Conservation (phyloP, 2,888 invertebrate species). For the Chaitophorus viminalis region DNA sequence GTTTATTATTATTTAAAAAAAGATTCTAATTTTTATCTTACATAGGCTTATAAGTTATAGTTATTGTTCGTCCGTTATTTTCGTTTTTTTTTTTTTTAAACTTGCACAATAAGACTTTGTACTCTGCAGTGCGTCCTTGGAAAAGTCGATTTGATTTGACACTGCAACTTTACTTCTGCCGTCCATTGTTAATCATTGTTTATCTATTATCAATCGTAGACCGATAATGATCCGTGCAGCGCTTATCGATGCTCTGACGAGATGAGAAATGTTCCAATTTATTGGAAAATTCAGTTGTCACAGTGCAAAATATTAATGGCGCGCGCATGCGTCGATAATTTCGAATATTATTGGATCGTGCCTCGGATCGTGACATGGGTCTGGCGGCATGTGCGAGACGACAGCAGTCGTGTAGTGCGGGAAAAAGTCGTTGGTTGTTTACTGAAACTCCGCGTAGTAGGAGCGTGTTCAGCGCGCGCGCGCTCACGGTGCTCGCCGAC, state of each 20-base stretch:
- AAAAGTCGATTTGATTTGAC: neutral
- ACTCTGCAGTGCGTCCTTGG: neutral
- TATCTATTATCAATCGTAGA: no score
- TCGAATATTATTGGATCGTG: neutral
- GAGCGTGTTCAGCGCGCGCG: conserved; percentile 45
- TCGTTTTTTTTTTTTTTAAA: no score
- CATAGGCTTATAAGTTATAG: no score
- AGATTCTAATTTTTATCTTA: no score
- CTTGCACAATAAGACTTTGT: no score
- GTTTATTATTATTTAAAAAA: no score
- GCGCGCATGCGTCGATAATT: neutral
- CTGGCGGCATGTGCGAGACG: neutral
- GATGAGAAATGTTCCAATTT: neutral
- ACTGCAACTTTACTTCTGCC: no score
- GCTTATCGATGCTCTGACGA: neutral
- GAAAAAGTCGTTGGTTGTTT: conserved; percentile 35
- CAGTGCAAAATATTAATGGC: neutral
- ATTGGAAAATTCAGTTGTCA: neutral
- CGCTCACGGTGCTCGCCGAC: neutral
- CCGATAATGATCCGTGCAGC: neutral
- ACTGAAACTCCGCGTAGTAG: conserved; percentile 48
- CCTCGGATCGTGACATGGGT: neutral
- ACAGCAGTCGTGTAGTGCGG: neutral
- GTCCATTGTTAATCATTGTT: neutral
- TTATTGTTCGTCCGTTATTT: no score